A percentile compares a stretch with the other conserved stretches of the same genome.
phyloP scores from a whole-genome alignment of 2,888 invertebrate species.

The Folsomia manolachei region DNA sequence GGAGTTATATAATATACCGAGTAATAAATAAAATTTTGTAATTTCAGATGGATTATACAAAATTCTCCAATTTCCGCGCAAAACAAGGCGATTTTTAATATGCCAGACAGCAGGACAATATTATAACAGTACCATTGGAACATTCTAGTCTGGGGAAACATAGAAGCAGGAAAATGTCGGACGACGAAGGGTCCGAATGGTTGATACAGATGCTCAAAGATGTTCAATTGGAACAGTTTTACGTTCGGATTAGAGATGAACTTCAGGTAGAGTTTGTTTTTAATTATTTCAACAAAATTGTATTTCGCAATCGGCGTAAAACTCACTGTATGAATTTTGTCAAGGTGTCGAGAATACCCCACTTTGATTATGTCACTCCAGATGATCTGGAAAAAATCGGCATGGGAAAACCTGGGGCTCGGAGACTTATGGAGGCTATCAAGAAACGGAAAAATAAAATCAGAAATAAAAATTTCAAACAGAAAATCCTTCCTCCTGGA shows the following conservation, averaged over 20 bases:
- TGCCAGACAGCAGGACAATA: too few relatives aligned
- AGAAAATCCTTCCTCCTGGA: constrained; percentile 64
- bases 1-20: too few relatives aligned
- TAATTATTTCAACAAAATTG: too few relatives aligned
- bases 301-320: background rate
- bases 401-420: constrained; percentile 86
- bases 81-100: too few relatives aligned
- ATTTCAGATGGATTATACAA: background rate
- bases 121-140: background rate
- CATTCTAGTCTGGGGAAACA: too few relatives aligned
- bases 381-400: constrained; percentile 94
- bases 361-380: constrained; percentile 94
- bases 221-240: constrained; percentile 88
- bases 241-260: constrained; percentile 83
- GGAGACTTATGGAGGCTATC: constrained; percentile 85
- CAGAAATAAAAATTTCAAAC: constrained; percentile 77
- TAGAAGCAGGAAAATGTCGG: constrained; percentile 49
- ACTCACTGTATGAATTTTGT: background rate
- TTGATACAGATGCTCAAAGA: constrained; percentile 80
- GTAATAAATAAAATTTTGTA: too few relatives aligned
- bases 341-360: constrained; percentile 86
- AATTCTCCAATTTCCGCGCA: background rate
- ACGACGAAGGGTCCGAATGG: constrained; percentile 69
- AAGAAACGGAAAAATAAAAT: constrained; percentile 79
- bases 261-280: constrained; percentile 73